phyloP scores from a whole-genome alignment of 2,888 invertebrate genomes.

The Himalopsyche tibetana region DNA sequence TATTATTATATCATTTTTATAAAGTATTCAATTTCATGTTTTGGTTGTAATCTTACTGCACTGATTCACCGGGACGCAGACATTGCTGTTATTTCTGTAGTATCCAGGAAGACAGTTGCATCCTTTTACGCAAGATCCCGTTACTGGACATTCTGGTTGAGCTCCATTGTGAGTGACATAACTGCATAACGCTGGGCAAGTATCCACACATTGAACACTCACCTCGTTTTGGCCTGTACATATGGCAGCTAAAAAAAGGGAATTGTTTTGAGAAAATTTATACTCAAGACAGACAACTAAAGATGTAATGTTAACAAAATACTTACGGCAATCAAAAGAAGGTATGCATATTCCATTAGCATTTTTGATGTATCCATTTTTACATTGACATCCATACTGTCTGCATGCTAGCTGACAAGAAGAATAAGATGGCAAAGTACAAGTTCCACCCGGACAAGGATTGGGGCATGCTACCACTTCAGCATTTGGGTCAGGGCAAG shows the following conservation, averaged over 20 bases:
- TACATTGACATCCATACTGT: slow-evolving; percentile 53
- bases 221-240: slow-evolving; percentile 50
- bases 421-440: slow-evolving; percentile 11
- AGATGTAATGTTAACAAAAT: not conserved
- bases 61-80: slow-evolving; percentile 46
- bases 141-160: slow-evolving; percentile 18
- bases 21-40: too few relatives aligned
- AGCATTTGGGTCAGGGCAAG: slow-evolving; percentile 57
- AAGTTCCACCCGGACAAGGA: slow-evolving; percentile 58
- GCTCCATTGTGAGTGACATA: slow-evolving; percentile 41
- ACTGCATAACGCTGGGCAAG: slow-evolving; percentile 53
- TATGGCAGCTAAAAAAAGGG: not conserved
- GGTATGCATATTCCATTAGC: slow-evolving; percentile 49
- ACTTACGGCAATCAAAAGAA: slow-evolving; percentile 51
- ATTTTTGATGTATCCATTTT: slow-evolving; percentile 50
- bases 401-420: slow-evolving; percentile 35
- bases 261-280: not conserved
- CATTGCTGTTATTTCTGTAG: slow-evolving; percentile 47
- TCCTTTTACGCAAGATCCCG: slow-evolving; percentile 47
- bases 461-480: slow-evolving; percentile 54
- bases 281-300: too few relatives aligned
- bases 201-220: slow-evolving; percentile 44
- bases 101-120: slow-evolving; percentile 54
- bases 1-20: too few relatives aligned
- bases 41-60: slow-evolving; percentile 45